Percentiles rank a stretch among this genome's conserved stretches.
Evolutionary conservation across 2,113 vertebrate genomes (phyloP).

Genomic region (Colius striatus): DNA sequence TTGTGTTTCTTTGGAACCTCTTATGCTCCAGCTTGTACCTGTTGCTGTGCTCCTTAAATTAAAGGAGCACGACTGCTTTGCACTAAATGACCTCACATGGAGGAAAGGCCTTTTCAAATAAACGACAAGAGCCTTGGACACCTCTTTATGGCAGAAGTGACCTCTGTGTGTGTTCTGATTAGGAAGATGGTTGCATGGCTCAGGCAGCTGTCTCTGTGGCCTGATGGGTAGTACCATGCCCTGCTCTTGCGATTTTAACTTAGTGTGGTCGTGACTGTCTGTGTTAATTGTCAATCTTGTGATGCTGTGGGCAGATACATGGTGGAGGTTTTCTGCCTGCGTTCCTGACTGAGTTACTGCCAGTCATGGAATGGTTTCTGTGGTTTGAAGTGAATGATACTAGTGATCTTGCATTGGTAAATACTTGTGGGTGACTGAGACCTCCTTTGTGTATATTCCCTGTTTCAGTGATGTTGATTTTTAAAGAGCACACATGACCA

Average conservation of each 20-base stretch:
- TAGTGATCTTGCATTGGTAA: background rate
- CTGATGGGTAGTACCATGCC: background rate
- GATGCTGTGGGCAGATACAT: background rate
- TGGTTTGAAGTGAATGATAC: background rate
- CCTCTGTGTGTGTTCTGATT: background rate
- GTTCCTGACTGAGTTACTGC: background rate
- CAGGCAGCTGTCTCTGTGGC: background rate
- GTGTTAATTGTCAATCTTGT: background rate
- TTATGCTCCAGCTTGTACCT: no score
- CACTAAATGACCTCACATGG: background rate
- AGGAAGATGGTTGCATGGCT: background rate
- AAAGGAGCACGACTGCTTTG: background rate
- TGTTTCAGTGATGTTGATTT: background rate
- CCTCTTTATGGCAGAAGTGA: background rate
- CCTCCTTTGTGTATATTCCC: background rate
- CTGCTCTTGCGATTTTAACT: background rate
- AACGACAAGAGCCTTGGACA: background rate
- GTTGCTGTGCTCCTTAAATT: background rate
- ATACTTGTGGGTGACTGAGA: background rate
- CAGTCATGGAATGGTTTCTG: background rate
- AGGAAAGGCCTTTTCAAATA: background rate
- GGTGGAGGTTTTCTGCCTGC: background rate
- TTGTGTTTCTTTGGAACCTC: no score
- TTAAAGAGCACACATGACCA: background rate
- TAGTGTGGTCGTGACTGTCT: background rate